Percentiles rank a stretch among this genome's conserved stretches.
Conservation (phyloP, 2,888 invertebrate species). For the Hypomecis punctinalis region DNA sequence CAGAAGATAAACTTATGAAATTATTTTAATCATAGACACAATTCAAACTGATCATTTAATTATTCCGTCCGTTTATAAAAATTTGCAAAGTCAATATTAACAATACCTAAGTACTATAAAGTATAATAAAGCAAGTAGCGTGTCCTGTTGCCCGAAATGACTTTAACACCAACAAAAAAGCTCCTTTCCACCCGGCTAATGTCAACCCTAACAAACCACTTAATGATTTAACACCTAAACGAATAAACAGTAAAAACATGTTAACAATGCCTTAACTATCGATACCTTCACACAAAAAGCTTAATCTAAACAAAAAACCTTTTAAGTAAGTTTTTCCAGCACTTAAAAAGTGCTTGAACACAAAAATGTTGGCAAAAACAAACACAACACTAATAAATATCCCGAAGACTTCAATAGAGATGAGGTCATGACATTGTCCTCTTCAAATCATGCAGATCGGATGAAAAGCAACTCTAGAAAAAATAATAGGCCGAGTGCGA, state of each 20-base stretch:
- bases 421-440: conserved; percentile 42
- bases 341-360: conserved; percentile 7
- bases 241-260: conserved; percentile 6
- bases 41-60: too few relatives aligned
- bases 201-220: not conserved
- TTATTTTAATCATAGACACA: too few relatives aligned
- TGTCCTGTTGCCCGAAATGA: too few relatives aligned
- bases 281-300: conserved; percentile 7
- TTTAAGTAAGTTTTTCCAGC: not conserved
- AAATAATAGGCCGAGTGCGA: too few relatives aligned
- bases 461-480: conserved; percentile 34
- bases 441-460: conserved; percentile 41
- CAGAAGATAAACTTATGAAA: too few relatives aligned
- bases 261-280: conserved; percentile 6
- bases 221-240: not conserved
- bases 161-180: too few relatives aligned
- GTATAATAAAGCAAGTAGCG: too few relatives aligned
- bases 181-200: not conserved
- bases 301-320: conserved; percentile 19
- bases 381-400: conserved; percentile 35
- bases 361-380: conserved; percentile 31
- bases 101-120: too few relatives aligned
- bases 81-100: too few relatives aligned
- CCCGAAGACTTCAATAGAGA: conserved; percentile 29
- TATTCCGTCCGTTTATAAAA: too few relatives aligned